Base-by-base conservation (phyloP, 2,888 invertebrate genomes). In the Philereme transversata region DNA sequence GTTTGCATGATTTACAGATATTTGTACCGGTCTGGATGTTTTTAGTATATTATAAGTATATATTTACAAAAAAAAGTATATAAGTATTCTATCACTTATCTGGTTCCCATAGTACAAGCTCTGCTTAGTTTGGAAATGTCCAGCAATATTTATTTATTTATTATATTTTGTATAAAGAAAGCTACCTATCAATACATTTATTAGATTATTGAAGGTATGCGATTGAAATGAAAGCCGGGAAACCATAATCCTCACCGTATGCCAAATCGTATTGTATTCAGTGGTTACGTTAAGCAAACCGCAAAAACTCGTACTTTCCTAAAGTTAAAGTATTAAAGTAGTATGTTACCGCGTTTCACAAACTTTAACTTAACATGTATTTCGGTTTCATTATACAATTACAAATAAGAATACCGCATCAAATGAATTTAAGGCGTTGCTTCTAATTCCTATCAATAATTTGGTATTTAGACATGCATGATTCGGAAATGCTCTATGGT, bases 401-500 rank as follows among this genome's bases (percentile, higher is more conserved):
- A 59, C 56, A 50, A 52, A 52, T 56, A 9, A 49, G 56, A 59
- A 50, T 58, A 63, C 52, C 63, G 56, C 58, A 60, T 56, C 63
- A 53, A 63, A 63, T 63, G 56, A 49, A 59, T 63, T 59, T 49
- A 56, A 53, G 59, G 62, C 51, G 60, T 62, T 54, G 57, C 56
- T 60, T 65, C 57, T 49, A 63, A 60, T 59, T 61, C 51, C 71
- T 69, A 68, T 73, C 67, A 71, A 77, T 77, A 71, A 77, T 78
- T 79, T 76, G 69, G 52, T 76, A 72, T 78, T 82, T 78, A 75
- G 79, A 71, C 71, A 82, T 79, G 82, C 79, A 75, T 79, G 74
- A 74, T 75, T 74, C 66, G 69, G 70, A 69, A 71, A 75, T 70
- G 63, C 71, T 73, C 68, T 67, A 69, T 71, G 69, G 71, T 67